Evolutionary conservation across 2,888 invertebrate species (phyloP).

Genomic region (Melanostoma scalare): DNA sequence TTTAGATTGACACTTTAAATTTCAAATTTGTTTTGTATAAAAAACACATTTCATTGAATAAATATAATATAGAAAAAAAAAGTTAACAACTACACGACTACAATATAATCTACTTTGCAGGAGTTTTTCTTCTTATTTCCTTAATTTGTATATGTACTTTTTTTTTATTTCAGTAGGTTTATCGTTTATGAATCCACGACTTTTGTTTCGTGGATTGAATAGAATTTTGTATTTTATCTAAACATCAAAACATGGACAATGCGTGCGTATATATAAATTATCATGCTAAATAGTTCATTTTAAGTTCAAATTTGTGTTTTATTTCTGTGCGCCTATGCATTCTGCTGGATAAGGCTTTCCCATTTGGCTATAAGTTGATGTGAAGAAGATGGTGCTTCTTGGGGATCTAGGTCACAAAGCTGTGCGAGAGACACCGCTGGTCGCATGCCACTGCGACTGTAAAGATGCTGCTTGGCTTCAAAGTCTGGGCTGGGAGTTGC

Average conservation of each 20-base stretch:
- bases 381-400: constrained; percentile 86
- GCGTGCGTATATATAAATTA: constrained; percentile 37
- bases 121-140: constrained; percentile 19
- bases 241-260: constrained; percentile 36
- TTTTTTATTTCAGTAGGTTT: constrained; percentile 18
- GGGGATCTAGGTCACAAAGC: constrained; percentile 86
- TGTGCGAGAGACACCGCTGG: constrained; percentile 88
- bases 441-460: constrained; percentile 83
- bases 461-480: constrained; percentile 67
- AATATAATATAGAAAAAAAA: constrained; percentile 46
- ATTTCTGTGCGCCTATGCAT: constrained; percentile 74
- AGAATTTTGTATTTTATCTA: constrained; percentile 39
- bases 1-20: not conserved
- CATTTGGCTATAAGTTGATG: constrained; percentile 90
- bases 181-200: constrained; percentile 33
- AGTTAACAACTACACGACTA: constrained; percentile 34
- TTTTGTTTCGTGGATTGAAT: constrained; percentile 36
- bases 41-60: constrained; percentile 41
- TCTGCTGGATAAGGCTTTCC: constrained; percentile 89
- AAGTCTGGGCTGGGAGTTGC: constrained; percentile 78
- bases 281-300: constrained; percentile 49
- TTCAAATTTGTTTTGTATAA: not conserved
- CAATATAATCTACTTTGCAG: constrained; percentile 15
- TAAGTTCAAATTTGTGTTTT: constrained; percentile 20
- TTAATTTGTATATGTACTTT: constrained; percentile 40